phyloP scores from a whole-genome alignment of 2,797 vertebrate genomes.

The Periparus ater region DNA sequence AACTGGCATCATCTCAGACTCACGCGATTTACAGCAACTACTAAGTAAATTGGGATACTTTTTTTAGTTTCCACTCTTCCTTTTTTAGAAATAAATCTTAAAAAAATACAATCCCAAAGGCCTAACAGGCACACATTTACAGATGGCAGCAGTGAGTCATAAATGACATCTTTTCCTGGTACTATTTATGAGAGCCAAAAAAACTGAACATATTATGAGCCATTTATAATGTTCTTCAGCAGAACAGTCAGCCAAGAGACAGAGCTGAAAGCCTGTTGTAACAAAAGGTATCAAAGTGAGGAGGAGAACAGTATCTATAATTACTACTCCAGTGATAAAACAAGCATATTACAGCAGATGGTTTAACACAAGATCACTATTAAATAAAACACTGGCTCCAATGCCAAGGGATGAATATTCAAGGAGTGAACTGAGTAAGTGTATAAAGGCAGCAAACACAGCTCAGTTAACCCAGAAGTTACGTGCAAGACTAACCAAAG shows the following conservation, averaged over 20 bases:
- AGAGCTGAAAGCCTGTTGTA: constrained; percentile 46
- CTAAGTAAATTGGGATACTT: not conserved
- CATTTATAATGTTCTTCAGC: constrained; percentile 39
- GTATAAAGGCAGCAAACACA: not conserved
- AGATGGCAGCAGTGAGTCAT: constrained; percentile 43
- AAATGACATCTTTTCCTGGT: constrained; percentile 13
- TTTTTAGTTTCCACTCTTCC: constrained; percentile 5
- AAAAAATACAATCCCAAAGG: constrained; percentile 10
- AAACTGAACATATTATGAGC: not conserved
- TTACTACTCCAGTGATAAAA: constrained; percentile 47
- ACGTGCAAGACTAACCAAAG: not conserved
- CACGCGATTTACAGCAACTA: constrained; percentile 1
- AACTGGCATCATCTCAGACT: constrained; percentile 10
- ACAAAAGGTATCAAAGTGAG: constrained; percentile 47
- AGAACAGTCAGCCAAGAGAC: constrained; percentile 21
- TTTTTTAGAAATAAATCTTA: constrained; percentile 24
- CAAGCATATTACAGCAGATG: constrained; percentile 50
- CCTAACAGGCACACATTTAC: constrained; percentile 21
- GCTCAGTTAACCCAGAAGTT: not conserved
- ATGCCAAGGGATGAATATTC: constrained; percentile 24
- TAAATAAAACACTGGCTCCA: constrained; percentile 24
- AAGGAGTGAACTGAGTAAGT: not conserved
- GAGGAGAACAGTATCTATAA: constrained; percentile 36
- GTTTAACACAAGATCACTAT: constrained; percentile 24
- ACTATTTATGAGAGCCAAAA: constrained; percentile 57